These are phyloP conservation scores for Tetragonula carbonaria DNA, from an alignment of 2,888 invertebrate species.

Conservation along the genomic window DNA sequence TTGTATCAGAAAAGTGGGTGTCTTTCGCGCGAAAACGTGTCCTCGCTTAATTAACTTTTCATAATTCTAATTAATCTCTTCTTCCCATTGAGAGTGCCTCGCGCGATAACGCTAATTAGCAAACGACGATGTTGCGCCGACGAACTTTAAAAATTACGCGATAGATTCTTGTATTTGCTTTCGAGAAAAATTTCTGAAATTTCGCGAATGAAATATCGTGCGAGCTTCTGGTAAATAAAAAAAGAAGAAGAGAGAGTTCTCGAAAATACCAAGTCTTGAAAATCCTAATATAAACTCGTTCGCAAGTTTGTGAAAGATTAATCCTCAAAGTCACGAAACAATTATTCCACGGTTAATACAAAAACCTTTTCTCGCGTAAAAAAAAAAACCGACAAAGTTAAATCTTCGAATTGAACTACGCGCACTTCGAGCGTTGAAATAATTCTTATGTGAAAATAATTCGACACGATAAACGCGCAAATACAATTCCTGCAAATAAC, in stretches of 20 bases:
- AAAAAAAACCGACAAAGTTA: neutral
- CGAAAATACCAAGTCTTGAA: too few species aligned
- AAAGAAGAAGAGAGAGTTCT: too few species aligned
- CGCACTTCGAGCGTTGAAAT: neutral
- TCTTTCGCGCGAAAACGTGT: neutral
- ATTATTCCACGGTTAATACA: too few species aligned
- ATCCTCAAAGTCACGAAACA: neutral
- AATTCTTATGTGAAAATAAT: neutral
- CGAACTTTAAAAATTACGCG: too few species aligned
- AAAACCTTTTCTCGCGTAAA: neutral
- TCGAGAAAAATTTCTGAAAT: neutral
- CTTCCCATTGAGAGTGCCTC: neutral
- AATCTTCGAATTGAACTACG: neutral
- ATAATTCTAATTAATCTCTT: slow-evolving; percentile 6
- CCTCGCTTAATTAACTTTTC: slow-evolving; percentile 1
- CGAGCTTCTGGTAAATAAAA: too few species aligned
- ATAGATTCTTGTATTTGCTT: neutral
- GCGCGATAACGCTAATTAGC: neutral
- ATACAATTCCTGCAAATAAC: neutral
- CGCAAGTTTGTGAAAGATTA: neutral
- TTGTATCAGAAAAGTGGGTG: neutral
- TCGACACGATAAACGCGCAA: neutral
- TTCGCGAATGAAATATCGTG: neutral
- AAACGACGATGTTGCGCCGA: neutral
- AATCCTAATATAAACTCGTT: neutral